Evolutionary conservation across 2,888 invertebrate genomes (phyloP), one percentile per base, ranked within the genome.

Genomic region (Mesorhabditis spiculigera): DNA sequence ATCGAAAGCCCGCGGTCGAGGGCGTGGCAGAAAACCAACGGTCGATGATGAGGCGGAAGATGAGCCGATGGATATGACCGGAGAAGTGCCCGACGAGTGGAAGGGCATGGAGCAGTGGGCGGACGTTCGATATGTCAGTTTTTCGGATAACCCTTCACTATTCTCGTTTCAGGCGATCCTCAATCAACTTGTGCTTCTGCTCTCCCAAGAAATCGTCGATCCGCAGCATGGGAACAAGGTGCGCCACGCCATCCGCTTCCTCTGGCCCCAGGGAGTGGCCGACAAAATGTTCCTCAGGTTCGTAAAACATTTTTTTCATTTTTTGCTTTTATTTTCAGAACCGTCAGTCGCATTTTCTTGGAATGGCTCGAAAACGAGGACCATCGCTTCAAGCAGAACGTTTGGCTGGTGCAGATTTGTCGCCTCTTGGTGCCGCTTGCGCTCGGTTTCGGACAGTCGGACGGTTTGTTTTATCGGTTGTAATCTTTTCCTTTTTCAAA

Each of bases 1-100:
- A n/a, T n/a, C 58, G n/a, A 50, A 50, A n/a, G n/a, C 8, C n/a
- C 58, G 58, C 8, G n/a, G 10, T 13, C 8, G n/a, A 50, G 58
- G 58, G n/a, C 8, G n/a, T 13, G 58, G 58, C 58, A 50, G n/a
- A 50, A 50, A 50, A n/a, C 10, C n/a, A 2, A 10, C 58, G n/a
- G n/a, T 50, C 58, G 58, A 50, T 50, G 58, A 13, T 50, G 58
- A n/a, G n/a, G n/a, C n/a, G 58, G 58, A 50, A 50, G 58, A 50
- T 50, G 58, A 13, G 58, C 58, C 8, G n/a, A 10, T 50, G 8
- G 58, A 50, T 28, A 28, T 28, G n/a, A 50, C n/a, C 10, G 58
- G n/a, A 50, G 58, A 50, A 13, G 58, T 50, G 58, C 58, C 8
- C 8, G 10, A 13, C n/a, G 58, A 50, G 28, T 28, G 28, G 28